Percentiles rank a stretch among this genome's conserved stretches.
Evolutionary conservation across 2,797 vertebrate genomes (phyloP).

Genomic region (Sardinella longiceps): DNA sequence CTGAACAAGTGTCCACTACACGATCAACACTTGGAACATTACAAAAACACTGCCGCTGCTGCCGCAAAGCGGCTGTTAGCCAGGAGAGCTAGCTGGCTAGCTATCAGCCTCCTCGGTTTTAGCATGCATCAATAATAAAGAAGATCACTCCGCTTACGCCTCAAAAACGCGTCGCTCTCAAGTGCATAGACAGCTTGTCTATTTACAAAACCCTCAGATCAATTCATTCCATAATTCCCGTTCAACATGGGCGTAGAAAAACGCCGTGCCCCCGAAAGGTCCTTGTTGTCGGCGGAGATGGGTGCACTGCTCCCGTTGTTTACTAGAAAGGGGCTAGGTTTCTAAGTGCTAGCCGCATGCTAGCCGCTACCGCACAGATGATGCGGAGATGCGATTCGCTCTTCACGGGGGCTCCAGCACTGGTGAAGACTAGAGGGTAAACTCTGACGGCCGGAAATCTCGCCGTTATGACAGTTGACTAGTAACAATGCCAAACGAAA

Average conservation of each 20-base stretch:
- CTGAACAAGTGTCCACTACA: neutral
- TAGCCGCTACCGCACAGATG: neutral
- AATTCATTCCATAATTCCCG: neutral
- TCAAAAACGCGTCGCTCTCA: neutral
- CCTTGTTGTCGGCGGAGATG: constrained; percentile 30
- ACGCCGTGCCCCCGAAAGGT: constrained; percentile 12
- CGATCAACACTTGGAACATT: neutral
- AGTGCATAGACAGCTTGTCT: neutral
- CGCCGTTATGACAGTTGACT: too few relatives aligned
- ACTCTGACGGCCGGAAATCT: too few relatives aligned
- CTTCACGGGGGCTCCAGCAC: too few relatives aligned
- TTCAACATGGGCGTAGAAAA: neutral
- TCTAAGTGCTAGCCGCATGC: neutral
- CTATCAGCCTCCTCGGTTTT: neutral
- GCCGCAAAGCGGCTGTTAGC: neutral
- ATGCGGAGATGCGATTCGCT: neutral
- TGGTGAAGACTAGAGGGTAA: too few relatives aligned
- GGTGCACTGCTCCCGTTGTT: constrained; percentile 36
- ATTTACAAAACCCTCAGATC: neutral
- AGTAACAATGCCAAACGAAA: too few relatives aligned
- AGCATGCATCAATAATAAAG: neutral
- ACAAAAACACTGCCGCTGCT: neutral
- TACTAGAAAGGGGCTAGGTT: constrained; percentile 4
- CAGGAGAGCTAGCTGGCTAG: neutral
- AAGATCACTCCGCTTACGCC: neutral